Evolutionary conservation across 2,888 invertebrate species (phyloP).

Genomic region (Alitta virens): DNA sequence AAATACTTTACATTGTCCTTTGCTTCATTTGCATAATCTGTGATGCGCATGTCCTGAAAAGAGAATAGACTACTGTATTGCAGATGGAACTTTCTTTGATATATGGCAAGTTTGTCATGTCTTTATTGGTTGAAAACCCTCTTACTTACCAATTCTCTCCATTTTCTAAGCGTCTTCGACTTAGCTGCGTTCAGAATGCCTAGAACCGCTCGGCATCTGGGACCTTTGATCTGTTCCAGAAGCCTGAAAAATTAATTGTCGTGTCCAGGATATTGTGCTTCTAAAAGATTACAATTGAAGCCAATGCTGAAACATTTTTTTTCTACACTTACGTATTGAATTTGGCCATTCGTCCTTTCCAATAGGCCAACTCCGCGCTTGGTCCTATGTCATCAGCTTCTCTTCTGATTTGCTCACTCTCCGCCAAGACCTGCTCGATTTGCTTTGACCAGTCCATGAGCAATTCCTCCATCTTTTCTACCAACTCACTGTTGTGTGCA

Average conservation of each 20-base stretch:
- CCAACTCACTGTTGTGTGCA: constrained; percentile 54
- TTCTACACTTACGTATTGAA: constrained; percentile 66
- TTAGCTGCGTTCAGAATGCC: constrained; percentile 55
- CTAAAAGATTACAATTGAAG: too few relatives aligned
- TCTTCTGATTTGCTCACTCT: constrained; percentile 57
- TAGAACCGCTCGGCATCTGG: constrained; percentile 53
- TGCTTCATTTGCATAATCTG: constrained; percentile 92
- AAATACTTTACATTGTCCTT: constrained; percentile 94
- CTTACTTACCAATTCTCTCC: constrained; percentile 51
- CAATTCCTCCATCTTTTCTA: constrained; percentile 55
- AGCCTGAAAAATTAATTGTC: too few relatives aligned
- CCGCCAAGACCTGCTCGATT: constrained; percentile 53
- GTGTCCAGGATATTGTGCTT: too few relatives aligned
- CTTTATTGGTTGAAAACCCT: background rate
- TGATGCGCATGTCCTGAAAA: constrained; percentile 76
- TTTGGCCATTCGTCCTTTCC: constrained; percentile 88
- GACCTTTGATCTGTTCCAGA: constrained; percentile 56
- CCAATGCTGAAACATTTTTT: background rate
- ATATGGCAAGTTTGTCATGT: constrained; percentile 1
- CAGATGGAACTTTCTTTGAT: background rate
- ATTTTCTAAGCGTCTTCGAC: constrained; percentile 53
- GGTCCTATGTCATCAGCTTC: constrained; percentile 58
- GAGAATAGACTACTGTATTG: background rate
- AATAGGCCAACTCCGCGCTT: constrained; percentile 75
- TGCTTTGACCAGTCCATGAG: constrained; percentile 56